phyloP scores from a whole-genome alignment of 2,888 invertebrate genomes.

The Macaria notata region DNA sequence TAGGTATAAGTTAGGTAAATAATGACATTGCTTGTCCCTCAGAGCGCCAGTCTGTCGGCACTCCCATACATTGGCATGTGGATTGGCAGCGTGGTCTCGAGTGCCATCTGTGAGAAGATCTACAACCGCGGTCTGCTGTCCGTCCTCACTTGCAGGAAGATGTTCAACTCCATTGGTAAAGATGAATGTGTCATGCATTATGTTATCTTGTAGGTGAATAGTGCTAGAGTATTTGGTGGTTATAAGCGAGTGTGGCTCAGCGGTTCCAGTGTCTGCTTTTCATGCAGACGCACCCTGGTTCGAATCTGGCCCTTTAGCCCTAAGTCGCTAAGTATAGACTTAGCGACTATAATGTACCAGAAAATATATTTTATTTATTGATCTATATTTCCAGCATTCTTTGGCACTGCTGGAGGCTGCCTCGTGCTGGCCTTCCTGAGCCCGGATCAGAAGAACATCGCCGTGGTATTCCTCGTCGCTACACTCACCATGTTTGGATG shows the following conservation, averaged over 20 bases:
- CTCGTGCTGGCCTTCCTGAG: conserved; percentile 79
- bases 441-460: conserved; percentile 61
- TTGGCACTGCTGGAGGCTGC: conserved; percentile 84
- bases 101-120: conserved; percentile 81
- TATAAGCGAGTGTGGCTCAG: too few relatives aligned
- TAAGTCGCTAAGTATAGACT: too few relatives aligned
- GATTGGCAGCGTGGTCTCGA: conserved; percentile 84
- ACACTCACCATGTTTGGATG: conserved; percentile 85
- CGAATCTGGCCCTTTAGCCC: too few relatives aligned
- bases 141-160: conserved; percentile 59
- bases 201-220: too few relatives aligned
- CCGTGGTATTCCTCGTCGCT: conserved; percentile 82
- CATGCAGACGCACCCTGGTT: too few relatives aligned
- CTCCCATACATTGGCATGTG: conserved; percentile 89
- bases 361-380: background rate
- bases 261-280: too few relatives aligned
- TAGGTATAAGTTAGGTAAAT: too few relatives aligned
- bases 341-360: too few relatives aligned
- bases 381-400: conserved; percentile 66
- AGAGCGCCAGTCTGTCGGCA: conserved; percentile 86
- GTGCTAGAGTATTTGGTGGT: too few relatives aligned
- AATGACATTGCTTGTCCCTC: conserved; percentile 11
- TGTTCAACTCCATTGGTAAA: conserved; percentile 80
- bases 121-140: conserved; percentile 55
- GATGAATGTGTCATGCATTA: too few relatives aligned